Evolutionary conservation across 2,797 vertebrate species (phyloP).

Genomic region (Aselliscus stoliczkanus): DNA sequence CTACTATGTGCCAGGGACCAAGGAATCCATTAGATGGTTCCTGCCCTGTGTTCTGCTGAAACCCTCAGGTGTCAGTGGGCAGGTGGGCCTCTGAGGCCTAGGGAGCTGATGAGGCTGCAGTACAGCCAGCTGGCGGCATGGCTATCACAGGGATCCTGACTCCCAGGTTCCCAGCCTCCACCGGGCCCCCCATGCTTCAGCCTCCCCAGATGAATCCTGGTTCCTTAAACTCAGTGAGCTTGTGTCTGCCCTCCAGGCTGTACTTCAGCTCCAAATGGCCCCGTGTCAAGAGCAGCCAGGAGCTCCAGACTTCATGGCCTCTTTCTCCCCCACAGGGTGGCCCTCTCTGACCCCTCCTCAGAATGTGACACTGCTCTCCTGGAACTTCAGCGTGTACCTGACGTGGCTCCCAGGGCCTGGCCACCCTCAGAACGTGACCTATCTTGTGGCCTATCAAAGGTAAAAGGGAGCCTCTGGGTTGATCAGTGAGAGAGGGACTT

Average conservation of each 20-base stretch:
- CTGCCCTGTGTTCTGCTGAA: neutral
- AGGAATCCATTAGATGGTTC: neutral
- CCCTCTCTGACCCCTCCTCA: constrained; percentile 57
- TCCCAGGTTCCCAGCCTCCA: neutral
- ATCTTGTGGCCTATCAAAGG: constrained; percentile 77
- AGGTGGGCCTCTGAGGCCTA: neutral
- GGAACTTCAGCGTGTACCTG: constrained; percentile 78
- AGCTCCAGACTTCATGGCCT: neutral
- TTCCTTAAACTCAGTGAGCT: neutral
- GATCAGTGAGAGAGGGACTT: neutral
- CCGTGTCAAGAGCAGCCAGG: neutral
- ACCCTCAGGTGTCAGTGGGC: neutral
- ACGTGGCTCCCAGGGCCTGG: constrained; percentile 75
- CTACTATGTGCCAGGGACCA: neutral
- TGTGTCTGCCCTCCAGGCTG: accelerated
- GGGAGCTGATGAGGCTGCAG: neutral
- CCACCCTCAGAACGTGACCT: constrained; percentile 63
- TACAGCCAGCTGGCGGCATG: neutral
- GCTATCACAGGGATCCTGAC: neutral
- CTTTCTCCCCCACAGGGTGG: constrained; percentile 44
- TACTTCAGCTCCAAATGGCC: neutral
- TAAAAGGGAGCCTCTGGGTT: constrained; percentile 27
- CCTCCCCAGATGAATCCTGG: neutral
- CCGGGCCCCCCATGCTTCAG: accelerated
- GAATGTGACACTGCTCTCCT: constrained; percentile 75